Evolutionary conservation across 2,888 invertebrate species (phyloP).

Genomic region (Nysson spinosus): DNA sequence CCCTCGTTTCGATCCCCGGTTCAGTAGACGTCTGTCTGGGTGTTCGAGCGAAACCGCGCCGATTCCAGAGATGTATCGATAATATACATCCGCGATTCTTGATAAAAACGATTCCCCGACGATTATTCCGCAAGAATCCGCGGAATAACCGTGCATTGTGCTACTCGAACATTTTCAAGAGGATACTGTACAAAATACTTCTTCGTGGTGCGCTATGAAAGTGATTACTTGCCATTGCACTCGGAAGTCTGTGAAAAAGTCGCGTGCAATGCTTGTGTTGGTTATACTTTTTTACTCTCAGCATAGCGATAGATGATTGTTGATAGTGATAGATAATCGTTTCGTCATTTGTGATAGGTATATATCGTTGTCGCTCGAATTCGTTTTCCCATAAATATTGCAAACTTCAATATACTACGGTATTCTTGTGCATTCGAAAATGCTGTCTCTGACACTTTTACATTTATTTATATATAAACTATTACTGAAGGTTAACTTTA

Average conservation of each 20-base stretch:
- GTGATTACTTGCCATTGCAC: constrained; percentile 29
- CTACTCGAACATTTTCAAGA: no score
- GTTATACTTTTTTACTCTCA: background rate
- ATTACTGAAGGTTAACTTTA: no score
- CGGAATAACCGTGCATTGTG: background rate
- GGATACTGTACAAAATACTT: no score
- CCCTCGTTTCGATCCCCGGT: constrained; percentile 36
- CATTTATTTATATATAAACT: no score
- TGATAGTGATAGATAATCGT: no score
- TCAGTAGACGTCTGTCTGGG: constrained; percentile 44
- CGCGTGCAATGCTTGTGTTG: background rate
- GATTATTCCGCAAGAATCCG: constrained; percentile 1
- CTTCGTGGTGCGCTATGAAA: constrained; percentile 17
- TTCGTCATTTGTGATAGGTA: background rate
- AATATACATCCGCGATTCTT: constrained; percentile 51
- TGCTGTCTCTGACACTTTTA: no score
- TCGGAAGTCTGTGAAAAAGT: background rate
- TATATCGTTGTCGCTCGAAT: constrained; percentile 1
- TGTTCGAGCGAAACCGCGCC: constrained; percentile 48
- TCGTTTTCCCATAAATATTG: no score
- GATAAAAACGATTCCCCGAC: constrained; percentile 41
- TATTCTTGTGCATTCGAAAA: no score
- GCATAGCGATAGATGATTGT: background rate
- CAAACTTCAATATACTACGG: no score
- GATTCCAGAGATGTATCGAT: constrained; percentile 56